phyloP scores from a whole-genome alignment of 92 coral and sea anemone genomes.

The Epizoanthus fatuus region DNA sequence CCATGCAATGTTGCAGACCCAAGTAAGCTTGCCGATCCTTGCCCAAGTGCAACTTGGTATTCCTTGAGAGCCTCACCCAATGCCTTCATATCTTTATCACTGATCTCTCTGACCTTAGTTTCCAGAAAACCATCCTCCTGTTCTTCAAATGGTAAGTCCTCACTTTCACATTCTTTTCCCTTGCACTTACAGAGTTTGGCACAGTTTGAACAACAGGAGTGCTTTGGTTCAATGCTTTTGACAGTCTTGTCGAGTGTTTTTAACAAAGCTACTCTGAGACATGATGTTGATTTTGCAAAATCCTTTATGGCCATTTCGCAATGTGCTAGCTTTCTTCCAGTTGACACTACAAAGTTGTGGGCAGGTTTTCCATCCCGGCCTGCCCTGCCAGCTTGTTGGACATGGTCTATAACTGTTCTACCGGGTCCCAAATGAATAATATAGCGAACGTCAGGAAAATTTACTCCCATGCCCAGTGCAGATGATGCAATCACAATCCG shows the following conservation, averaged over 20 bases:
- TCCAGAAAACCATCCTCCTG: neutral
- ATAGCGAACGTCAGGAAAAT: too few relatives aligned
- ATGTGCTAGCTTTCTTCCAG: conserved; percentile 25
- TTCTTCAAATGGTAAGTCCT: conserved; percentile 6
- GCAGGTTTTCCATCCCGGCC: conserved; percentile 49
- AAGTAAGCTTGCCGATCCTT: conserved; percentile 32
- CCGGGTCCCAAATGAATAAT: conserved; percentile 51
- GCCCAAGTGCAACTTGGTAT: conserved; percentile 21
- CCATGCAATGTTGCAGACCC: conserved; percentile 40
- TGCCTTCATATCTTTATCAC: conserved; percentile 9
- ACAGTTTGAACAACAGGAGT: conserved; percentile 48
- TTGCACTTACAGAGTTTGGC: conserved; percentile 21
- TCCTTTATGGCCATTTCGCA: conserved; percentile 33
- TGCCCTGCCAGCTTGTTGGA: too few relatives aligned
- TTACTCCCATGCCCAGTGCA: too few relatives aligned
- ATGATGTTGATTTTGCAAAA: conserved; percentile 24
- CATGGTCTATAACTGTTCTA: conserved; percentile 26
- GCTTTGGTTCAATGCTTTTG: conserved; percentile 3
- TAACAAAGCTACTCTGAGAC: conserved; percentile 39
- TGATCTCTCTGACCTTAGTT: conserved; percentile 2
- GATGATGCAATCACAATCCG: conserved; percentile 51
- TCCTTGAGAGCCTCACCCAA: conserved; percentile 41
- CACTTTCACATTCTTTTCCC: conserved; percentile 2
- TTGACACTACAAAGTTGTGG: neutral
- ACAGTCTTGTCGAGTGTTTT: conserved; percentile 10